phyloP scores from a whole-genome alignment of 2,113 vertebrate species.

The Emydura subglobosa region DNA sequence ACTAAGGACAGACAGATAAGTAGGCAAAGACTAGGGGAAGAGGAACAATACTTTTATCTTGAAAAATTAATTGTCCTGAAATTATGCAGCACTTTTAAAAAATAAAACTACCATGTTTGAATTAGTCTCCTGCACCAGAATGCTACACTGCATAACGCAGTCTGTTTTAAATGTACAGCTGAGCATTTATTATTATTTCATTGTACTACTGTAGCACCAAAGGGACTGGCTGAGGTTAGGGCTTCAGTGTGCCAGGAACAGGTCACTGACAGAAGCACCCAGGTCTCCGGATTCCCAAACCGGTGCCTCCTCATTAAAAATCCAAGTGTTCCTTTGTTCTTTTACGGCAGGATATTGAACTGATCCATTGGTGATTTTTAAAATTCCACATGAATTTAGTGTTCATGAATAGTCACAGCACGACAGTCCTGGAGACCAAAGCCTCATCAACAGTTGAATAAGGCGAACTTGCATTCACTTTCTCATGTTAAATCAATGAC shows the following conservation, averaged over 20 bases:
- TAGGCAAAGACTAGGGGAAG: neutral
- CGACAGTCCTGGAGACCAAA: neutral
- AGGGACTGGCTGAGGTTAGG: neutral
- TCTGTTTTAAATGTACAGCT: neutral
- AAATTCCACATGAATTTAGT: slow-evolving; percentile 4
- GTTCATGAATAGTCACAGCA: neutral
- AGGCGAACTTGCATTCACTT: slow-evolving; percentile 45
- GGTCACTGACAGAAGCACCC: too few relatives aligned
- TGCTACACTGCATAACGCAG: neutral
- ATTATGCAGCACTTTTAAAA: neutral
- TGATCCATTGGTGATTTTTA: neutral
- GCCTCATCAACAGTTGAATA: slow-evolving; percentile 18
- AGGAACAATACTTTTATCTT: neutral
- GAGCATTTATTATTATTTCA: neutral
- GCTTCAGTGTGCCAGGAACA: neutral
- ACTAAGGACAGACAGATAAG: neutral
- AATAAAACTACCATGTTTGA: neutral
- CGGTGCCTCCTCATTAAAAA: too few relatives aligned
- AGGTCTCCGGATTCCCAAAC: too few relatives aligned
- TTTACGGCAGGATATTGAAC: slow-evolving; percentile 20
- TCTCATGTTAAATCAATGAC: neutral
- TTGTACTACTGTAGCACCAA: neutral
- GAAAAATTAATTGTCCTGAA: neutral
- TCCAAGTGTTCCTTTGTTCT: neutral
- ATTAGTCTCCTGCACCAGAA: neutral